These are phyloP conservation scores for Emesis russula DNA, from an alignment of 2,888 invertebrate species.

Conservation along the genomic window DNA sequence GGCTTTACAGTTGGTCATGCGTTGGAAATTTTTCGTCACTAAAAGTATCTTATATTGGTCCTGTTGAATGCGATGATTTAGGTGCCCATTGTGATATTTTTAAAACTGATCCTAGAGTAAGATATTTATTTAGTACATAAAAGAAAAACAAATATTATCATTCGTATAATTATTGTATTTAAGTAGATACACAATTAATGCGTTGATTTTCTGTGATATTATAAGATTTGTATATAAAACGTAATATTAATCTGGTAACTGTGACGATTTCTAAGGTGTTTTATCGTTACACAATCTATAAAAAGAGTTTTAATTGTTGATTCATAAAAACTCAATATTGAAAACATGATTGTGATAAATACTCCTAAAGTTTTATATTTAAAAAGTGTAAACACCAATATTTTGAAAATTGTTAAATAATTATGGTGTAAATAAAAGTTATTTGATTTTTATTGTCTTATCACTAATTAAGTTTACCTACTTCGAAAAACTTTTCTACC, in stretches of 20 bases:
- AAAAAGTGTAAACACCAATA: not conserved
- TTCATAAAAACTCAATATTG: not conserved
- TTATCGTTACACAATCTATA: too few relatives aligned
- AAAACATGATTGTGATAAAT: not conserved
- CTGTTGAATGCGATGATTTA: constrained; percentile 1
- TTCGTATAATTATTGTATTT: not conserved
- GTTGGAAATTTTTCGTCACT: not conserved
- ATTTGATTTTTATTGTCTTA: not conserved
- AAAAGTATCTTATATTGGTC: not conserved
- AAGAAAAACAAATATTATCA: constrained; percentile 4
- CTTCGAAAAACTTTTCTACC: too few relatives aligned
- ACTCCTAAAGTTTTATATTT: not conserved
- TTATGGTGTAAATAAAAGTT: too few relatives aligned
- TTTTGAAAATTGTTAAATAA: too few relatives aligned
- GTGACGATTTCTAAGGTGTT: too few relatives aligned
- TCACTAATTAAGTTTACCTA: too few relatives aligned
- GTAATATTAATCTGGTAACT: too few relatives aligned
- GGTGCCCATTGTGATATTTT: not conserved
- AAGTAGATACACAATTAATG: too few relatives aligned
- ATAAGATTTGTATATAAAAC: too few relatives aligned
- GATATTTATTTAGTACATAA: not conserved
- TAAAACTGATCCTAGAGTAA: not conserved
- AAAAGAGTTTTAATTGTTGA: not conserved
- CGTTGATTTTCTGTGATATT: too few relatives aligned
- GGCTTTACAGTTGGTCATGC: constrained; percentile 1